Evolutionary conservation across 2,888 invertebrate genomes (phyloP).

Genomic region (Sceliomorpha sp.): DNA sequence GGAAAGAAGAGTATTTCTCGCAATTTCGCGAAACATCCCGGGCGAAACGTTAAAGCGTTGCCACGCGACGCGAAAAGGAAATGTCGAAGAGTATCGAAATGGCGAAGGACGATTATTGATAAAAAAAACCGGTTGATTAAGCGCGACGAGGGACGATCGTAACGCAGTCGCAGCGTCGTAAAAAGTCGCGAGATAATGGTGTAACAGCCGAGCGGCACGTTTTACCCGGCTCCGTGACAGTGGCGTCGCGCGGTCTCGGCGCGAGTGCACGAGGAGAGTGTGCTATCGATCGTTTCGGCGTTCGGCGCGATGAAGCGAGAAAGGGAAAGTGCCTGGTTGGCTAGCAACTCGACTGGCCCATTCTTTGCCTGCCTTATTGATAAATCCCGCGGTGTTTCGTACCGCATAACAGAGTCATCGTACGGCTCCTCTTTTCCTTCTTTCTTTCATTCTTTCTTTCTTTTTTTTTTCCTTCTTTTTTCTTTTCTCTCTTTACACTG

Average conservation of each 20-base stretch:
- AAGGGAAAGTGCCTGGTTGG: conserved; percentile 70
- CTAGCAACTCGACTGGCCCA: conserved; percentile 56
- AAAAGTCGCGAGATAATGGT: conserved; percentile 16
- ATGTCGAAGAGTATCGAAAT: neutral
- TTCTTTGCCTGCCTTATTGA: conserved; percentile 25
- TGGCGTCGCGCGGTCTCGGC: conserved; percentile 50
- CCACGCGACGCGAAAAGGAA: too few species aligned
- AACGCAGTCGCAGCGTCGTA: conserved; percentile 3
- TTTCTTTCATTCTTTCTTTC: too few species aligned
- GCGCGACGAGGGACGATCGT: too few species aligned
- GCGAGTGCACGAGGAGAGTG: conserved; percentile 32
- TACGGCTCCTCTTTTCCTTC: too few species aligned
- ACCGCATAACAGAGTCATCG: too few species aligned
- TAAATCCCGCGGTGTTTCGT: conserved; percentile 6
- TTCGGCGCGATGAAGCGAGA: conserved; percentile 67
- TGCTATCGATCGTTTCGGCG: conserved; percentile 51
- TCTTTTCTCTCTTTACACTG: too few species aligned
- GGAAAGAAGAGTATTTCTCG: too few species aligned
- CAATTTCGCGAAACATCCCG: too few species aligned
- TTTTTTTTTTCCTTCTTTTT: too few species aligned
- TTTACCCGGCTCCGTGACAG: conserved; percentile 30
- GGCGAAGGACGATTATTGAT: too few species aligned
- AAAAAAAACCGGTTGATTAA: neutral
- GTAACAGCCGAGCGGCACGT: conserved; percentile 23
- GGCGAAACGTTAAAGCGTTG: too few species aligned